These are phyloP conservation scores for Synodontis membranacea DNA, from an alignment of 2,113 vertebrate species.

Conservation along the genomic window DNA sequence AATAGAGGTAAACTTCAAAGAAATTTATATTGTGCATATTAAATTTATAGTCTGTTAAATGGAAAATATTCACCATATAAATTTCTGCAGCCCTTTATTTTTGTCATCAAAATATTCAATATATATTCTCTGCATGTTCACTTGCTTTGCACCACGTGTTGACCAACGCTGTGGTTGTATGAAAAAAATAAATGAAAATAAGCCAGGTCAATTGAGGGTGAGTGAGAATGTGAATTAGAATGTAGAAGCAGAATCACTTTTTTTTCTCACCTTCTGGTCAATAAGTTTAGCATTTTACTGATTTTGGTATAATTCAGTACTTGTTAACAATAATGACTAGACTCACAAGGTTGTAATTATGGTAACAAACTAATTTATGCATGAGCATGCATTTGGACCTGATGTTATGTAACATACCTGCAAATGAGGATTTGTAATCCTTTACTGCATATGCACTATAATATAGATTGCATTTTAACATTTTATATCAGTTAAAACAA, in stretches of 20 bases:
- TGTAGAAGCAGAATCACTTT: neutral
- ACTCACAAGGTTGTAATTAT: neutral
- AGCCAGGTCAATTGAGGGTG: neutral
- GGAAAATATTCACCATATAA: neutral
- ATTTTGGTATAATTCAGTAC: neutral
- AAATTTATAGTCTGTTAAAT: neutral
- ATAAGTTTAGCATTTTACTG: neutral
- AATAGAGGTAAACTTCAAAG: neutral
- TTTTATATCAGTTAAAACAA: neutral
- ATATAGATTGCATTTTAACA: neutral
- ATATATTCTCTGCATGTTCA: neutral
- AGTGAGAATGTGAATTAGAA: neutral
- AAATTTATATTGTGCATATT: neutral
- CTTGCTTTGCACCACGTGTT: neutral
- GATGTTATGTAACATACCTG: neutral
- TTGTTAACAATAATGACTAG: neutral
- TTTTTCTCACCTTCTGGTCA: neutral
- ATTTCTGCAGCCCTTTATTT: neutral
- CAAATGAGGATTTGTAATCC: neutral
- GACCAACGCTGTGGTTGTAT: neutral
- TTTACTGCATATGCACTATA: neutral
- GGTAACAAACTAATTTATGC: neutral
- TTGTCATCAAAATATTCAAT: neutral
- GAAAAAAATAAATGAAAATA: slow-evolving; percentile 1
- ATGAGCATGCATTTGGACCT: neutral